Evolutionary conservation across 2,797 vertebrate genomes (phyloP).

Genomic region (Vultur gryphus): DNA sequence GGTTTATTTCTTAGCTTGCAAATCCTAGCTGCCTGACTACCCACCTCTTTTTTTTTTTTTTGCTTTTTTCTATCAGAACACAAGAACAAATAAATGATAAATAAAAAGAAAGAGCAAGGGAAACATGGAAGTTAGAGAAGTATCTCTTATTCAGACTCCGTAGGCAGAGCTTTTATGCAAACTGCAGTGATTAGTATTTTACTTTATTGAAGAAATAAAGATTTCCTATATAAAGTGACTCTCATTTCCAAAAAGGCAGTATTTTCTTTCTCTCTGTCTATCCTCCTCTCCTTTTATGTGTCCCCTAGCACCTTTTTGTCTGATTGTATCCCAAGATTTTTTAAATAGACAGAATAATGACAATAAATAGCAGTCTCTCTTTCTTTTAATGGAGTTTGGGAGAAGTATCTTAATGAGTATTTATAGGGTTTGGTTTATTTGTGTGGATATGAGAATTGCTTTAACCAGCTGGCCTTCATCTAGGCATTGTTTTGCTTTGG

Average conservation of each 20-base stretch:
- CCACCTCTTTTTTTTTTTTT: not conserved
- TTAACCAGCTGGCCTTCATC: not conserved
- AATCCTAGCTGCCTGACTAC: not conserved
- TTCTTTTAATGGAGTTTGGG: not conserved
- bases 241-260: not conserved
- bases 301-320: not conserved
- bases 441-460: not conserved
- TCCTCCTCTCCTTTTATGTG: not conserved
- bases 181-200: slow-evolving; percentile 18
- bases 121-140: not conserved
- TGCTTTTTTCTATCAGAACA: not conserved
- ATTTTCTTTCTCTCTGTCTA: not conserved
- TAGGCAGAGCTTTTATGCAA: slow-evolving; percentile 25
- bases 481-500: not conserved
- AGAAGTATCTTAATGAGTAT: not conserved
- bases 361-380: not conserved
- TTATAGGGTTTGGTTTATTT: not conserved
- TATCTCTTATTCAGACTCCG: not conserved
- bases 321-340: not conserved
- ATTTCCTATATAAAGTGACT: slow-evolving; percentile 26
- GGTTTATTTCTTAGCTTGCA: not conserved
- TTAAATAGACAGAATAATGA: not conserved
- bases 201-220: slow-evolving; percentile 18
- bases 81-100: not conserved
- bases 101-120: not conserved